A percentile compares a stretch with the other conserved stretches of the same genome.
These are phyloP conservation scores for Leptinotarsa defecta DNA, from an alignment of 1,140 invertebrate genomes.

Conservation along the genomic window DNA sequence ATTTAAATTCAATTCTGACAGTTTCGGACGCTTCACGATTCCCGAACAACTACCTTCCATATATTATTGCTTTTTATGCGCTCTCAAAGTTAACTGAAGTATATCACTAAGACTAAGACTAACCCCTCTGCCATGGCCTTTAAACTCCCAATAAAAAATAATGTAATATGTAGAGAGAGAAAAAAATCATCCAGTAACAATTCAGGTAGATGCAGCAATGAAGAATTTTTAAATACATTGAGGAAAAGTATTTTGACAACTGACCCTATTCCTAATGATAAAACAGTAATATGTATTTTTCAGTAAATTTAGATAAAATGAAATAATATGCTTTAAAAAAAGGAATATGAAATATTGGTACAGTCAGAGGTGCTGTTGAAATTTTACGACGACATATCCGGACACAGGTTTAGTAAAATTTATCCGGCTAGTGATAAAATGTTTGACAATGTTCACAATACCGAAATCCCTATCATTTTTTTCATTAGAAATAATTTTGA, in stretches of 20 bases:
- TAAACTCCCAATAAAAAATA: no score
- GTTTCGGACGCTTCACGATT: no score
- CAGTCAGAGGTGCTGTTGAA: conserved; percentile 14
- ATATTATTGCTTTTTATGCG: no score
- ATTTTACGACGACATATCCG: background rate
- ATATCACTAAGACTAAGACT: no score
- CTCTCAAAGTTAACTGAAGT: no score
- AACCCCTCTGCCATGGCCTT: no score
- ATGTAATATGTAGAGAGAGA: no score
- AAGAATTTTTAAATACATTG: conserved; percentile 13
- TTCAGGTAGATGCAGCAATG: background rate
- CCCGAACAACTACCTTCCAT: no score
- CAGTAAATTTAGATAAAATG: conserved; percentile 32
- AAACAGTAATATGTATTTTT: conserved; percentile 26
- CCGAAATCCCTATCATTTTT: background rate
- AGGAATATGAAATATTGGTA: conserved; percentile 31
- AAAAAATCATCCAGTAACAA: no score
- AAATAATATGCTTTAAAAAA: conserved; percentile 31
- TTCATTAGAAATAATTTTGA: background rate
- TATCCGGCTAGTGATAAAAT: background rate
- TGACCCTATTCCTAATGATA: conserved; percentile 22
- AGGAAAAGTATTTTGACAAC: conserved; percentile 10
- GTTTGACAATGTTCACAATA: background rate
- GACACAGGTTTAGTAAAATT: background rate
- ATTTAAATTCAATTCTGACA: no score